These are phyloP conservation scores for Euwallacea fornicatus DNA, from an alignment of 1,140 invertebrate species.

Conservation along the genomic window DNA sequence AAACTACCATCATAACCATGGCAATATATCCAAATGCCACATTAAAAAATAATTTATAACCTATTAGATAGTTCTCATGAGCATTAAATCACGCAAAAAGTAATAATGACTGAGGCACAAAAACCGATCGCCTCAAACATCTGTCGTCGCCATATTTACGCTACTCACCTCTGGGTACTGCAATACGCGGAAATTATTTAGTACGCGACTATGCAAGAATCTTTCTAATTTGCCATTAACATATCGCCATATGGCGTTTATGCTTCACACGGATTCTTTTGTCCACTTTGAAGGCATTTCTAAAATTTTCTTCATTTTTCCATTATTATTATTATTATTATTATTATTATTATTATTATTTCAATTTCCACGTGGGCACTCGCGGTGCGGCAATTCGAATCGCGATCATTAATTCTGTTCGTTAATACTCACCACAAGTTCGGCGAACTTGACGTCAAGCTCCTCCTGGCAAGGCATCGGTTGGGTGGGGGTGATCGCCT, in stretches of 20 bases:
- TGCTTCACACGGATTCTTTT: too few relatives aligned
- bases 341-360: too few relatives aligned
- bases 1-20: too few relatives aligned
- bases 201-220: conserved; percentile 1
- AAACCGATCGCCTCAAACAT: conserved; percentile 14
- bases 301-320: too few relatives aligned
- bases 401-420: background rate
- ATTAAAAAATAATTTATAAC: too few relatives aligned
- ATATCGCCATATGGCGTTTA: conserved; percentile 3
- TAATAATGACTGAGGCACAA: background rate
- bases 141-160: conserved; percentile 9
- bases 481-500: conserved; percentile 82
- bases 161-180: conserved; percentile 12
- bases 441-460: conserved; percentile 89
- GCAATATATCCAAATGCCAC: too few relatives aligned
- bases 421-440: conserved; percentile 75
- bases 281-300: background rate
- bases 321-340: too few relatives aligned
- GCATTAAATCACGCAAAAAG: too few relatives aligned
- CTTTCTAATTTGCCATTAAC: conserved; percentile 14
- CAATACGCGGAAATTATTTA: conserved; percentile 25
- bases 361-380: too few relatives aligned
- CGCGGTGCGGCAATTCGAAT: background rate
- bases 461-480: conserved; percentile 93
- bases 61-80: too few relatives aligned